Evolutionary conservation across 64 coral and sea anemone genomes (phyloP).

Genomic region (Orbicella faveolata): DNA sequence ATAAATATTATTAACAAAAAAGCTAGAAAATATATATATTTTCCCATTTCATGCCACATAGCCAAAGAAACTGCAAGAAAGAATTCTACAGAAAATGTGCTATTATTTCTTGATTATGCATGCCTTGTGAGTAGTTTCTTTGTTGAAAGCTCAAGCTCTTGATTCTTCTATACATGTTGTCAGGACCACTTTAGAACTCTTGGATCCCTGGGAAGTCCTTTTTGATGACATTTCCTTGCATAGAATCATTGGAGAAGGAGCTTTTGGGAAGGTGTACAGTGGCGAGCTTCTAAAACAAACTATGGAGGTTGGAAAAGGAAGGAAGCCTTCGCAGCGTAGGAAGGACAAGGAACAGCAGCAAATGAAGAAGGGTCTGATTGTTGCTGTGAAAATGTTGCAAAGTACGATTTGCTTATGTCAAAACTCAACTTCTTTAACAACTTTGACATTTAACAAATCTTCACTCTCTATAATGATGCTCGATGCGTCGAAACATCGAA

Average conservation of each 20-base stretch:
- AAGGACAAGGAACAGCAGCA: neutral
- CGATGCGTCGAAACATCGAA: no score
- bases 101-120: no score
- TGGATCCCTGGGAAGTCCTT: neutral
- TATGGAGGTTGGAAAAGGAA: neutral
- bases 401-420: neutral
- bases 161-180: neutral
- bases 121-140: no score
- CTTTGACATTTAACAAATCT: no score
- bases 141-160: no score
- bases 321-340: neutral
- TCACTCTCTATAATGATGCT: no score
- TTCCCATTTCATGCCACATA: no score
- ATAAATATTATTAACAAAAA: no score
- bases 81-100: no score
- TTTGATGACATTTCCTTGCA: constrained; percentile 8
- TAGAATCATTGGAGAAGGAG: constrained; percentile 1
- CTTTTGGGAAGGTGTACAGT: constrained; percentile 8
- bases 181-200: neutral
- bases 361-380: neutral
- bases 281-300: neutral
- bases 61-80: no score
- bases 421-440: no score
- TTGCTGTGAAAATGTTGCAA: constrained; percentile 15
- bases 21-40: no score